Conservation (phyloP, 2,113 vertebrate species). For the Strix aluco region DNA sequence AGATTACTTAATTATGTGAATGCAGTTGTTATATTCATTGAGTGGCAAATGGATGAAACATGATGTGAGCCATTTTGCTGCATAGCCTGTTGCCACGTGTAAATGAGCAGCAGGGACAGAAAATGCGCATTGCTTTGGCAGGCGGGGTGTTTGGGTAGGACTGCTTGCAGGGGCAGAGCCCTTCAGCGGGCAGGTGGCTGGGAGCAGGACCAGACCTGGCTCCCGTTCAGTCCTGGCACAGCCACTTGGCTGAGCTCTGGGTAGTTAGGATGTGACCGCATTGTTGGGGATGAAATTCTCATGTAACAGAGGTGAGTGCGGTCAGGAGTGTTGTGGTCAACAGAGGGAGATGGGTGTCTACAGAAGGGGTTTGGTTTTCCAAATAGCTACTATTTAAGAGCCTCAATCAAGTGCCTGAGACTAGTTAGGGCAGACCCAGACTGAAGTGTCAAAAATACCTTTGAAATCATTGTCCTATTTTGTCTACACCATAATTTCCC, state of each 20-base stretch:
- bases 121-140: accelerated
- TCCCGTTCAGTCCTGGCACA: background rate
- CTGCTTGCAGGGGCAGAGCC: background rate
- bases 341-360: background rate
- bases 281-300: background rate
- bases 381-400: background rate
- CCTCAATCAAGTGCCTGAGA: background rate
- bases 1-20: background rate
- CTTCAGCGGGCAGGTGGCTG: background rate
- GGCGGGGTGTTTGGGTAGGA: background rate
- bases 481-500: background rate
- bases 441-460: background rate
- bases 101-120: background rate
- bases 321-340: background rate
- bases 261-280: background rate
- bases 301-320: accelerated
- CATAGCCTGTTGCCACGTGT: accelerated
- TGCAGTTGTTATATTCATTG: background rate
- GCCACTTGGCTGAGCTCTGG: background rate
- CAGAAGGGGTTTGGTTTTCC: background rate
- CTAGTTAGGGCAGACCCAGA: background rate
- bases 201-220: background rate
- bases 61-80: background rate
- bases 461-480: background rate
- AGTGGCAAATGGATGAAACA: background rate